Evolutionary conservation across 2,113 vertebrate genomes (phyloP), one percentile per base, ranked within the genome.

Genomic region (Rhea pennata): DNA sequence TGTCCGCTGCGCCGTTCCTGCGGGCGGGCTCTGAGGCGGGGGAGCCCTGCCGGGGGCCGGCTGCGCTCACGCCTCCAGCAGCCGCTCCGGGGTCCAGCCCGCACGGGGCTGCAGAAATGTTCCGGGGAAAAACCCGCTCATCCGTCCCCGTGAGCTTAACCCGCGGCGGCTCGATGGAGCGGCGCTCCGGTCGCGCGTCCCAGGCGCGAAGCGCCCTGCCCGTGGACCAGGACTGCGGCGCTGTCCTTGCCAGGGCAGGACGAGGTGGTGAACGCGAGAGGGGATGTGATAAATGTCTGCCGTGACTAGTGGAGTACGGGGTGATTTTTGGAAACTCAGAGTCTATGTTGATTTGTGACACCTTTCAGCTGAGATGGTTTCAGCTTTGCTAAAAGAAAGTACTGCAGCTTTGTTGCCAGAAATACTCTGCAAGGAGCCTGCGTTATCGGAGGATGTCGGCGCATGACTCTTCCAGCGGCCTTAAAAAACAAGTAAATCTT

Each of bases 361-460:
- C 39, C 54, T 61, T 87, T 78, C 73, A 80, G 54, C 50, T 67
- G 58, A 74, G 51, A 22, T 87, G 74, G 24, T 62, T 95, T 53
- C 40, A 59, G 66, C 69, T 71, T 50, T 61, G 23, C 78, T 56
- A 24, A 69, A 75, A 70, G 50, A 2, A 84, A 27, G 27, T 40
- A 10, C 33, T 44, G 54, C 44, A 88, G 65, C 31, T 67, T 50
- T 75, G 84, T 64, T 74, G 42, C 79, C 72, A 81, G 69, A 77
- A 80, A 19, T 29, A 2, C 9, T 74, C 17, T 0, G 46, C 0
- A 0, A 83, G 70, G 48, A 61, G 54, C n/a, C 75, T 29, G 36
- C 42, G 74, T 0, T 0, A 15, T 76, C 54, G 53, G 78, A 5
- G 2, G 20, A 46, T 0, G 0, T 17, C 8, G 40, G 66, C 74